A percentile compares a stretch with the other conserved stretches of the same genome.
Evolutionary conservation across 1,140 invertebrate species (phyloP).

Genomic region (Atta cephalotes): DNA sequence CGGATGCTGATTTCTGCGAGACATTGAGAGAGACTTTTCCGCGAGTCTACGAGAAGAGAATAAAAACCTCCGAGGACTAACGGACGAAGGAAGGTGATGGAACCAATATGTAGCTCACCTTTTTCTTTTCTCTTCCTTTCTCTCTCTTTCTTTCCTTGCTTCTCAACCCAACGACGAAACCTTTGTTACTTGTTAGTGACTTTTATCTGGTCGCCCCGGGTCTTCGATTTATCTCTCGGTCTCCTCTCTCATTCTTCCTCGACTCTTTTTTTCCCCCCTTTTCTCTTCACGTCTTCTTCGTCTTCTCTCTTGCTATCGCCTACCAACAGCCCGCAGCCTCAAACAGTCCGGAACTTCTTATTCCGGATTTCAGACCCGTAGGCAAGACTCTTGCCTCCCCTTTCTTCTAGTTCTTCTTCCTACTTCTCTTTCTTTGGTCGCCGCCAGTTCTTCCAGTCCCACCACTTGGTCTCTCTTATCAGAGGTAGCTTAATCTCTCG

Average conservation of each 20-base stretch:
- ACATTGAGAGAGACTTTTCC: slow-evolving; percentile 27
- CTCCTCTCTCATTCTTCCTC: slow-evolving; percentile 42
- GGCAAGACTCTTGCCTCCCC: slow-evolving; percentile 67
- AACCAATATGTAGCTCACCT: slow-evolving; percentile 75
- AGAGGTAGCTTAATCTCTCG: slow-evolving; percentile 74
- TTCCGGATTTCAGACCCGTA: slow-evolving; percentile 76
- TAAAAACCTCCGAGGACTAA: slow-evolving; percentile 67
- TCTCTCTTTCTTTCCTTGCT: background rate
- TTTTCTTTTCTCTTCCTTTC: slow-evolving; percentile 20
- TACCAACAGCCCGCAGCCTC: slow-evolving; percentile 74
- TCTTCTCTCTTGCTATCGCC: slow-evolving; percentile 66
- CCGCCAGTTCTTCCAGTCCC: slow-evolving; percentile 20
- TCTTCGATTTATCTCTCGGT: slow-evolving; percentile 77
- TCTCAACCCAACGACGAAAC: slow-evolving; percentile 70
- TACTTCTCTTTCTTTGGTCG: slow-evolving; percentile 29
- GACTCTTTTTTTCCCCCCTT: slow-evolving; percentile 41
- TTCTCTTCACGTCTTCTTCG: slow-evolving; percentile 17
- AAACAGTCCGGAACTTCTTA: slow-evolving; percentile 77
- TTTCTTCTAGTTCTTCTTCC: slow-evolving; percentile 58
- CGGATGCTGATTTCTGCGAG: slow-evolving; percentile 46
- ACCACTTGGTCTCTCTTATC: slow-evolving; percentile 69
- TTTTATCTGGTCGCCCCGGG: slow-evolving; percentile 78
- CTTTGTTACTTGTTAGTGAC: slow-evolving; percentile 80
- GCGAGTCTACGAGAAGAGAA: slow-evolving; percentile 60
- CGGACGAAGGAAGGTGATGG: slow-evolving; percentile 66